These are phyloP conservation scores for Pandemis corylana DNA, from an alignment of 2,888 invertebrate genomes.

Conservation along the genomic window DNA sequence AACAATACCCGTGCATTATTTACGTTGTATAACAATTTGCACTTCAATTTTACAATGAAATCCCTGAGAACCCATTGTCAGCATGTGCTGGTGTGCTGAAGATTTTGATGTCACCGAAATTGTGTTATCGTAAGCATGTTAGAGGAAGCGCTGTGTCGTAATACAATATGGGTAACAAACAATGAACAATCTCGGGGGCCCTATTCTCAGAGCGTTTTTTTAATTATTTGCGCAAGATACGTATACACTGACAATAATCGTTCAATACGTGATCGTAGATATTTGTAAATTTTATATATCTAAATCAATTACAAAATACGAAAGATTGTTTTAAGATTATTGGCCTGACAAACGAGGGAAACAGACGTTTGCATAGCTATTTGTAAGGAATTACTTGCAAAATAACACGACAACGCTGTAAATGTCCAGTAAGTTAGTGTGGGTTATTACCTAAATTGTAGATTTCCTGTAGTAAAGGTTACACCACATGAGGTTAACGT, in stretches of 20 bases:
- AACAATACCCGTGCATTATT: constrained; percentile 11
- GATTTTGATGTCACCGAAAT: constrained; percentile 43
- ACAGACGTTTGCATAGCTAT: no score
- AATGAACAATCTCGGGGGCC: constrained; percentile 41
- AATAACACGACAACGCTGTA: background rate
- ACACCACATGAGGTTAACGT: constrained; percentile 31
- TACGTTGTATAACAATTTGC: constrained; percentile 30
- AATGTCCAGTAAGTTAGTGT: background rate
- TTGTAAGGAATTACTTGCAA: no score
- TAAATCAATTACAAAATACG: no score
- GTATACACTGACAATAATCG: no score
- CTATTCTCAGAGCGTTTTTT: constrained; percentile 27
- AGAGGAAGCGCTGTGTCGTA: constrained; percentile 42
- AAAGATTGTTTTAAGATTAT: no score
- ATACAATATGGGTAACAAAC: constrained; percentile 44
- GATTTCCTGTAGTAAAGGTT: constrained; percentile 29
- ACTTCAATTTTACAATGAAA: constrained; percentile 24
- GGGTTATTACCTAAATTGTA: background rate
- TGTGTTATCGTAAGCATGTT: constrained; percentile 42
- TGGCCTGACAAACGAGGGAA: no score
- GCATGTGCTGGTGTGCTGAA: constrained; percentile 20
- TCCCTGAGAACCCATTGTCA: constrained; percentile 33
- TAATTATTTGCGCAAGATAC: background rate
- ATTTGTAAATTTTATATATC: no score
- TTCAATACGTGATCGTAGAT: no score